Base-by-base conservation (phyloP, 35 echinoderm and acorn worm species). In the Acanthaster planci region DNA sequence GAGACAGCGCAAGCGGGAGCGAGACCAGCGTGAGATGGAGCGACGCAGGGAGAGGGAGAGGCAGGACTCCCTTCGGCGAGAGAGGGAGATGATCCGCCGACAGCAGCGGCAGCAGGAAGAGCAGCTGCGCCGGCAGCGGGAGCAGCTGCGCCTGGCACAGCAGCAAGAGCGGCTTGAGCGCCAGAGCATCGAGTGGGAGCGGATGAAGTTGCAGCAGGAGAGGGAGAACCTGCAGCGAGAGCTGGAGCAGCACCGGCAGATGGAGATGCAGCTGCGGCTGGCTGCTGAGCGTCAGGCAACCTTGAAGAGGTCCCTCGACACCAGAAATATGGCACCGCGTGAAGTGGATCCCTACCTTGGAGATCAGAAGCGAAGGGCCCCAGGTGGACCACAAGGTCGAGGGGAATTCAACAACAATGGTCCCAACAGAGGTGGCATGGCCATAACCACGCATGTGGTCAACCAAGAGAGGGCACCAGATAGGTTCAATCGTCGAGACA, bases 81-180 rank as follows among this genome's bases (percentile, higher is more conserved):
- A 99, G 40, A 90, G 96, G 78, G 91, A 99, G 60, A 86, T 85
- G 14, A 77, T 99, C 8, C 60, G 96, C 56, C 88, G 92, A 17
- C 77, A 81, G 19, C 89, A 86, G 14, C 87, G 96, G 39, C 92
- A 99, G 76, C 91, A 94, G 57, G 95, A 99, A 44, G 84, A 87
- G 22, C 52, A 85, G 36, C 52, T 95, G 21, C 79, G 85, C 40
- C 36, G 84, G 8, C 88, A 95, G 80, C 76, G 88, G 21, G 86
- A 95, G 76, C 88, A 90, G 64, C 79, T 95, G 31, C 88, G 82
- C 9, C 55, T 95, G 1, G 88, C 90, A 39, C 67, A 84, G 72
- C 67, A 90, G 55, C 84, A 53, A 51, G 40, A 87, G 52, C 86
- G 92, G 47, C 86, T 89, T n/a, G 90, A 97, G 75, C 79, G 90